Percentiles rank a stretch among this genome's conserved stretches.
Evolutionary conservation across 2,113 vertebrate species (phyloP).

Genomic region (Bos indicus): DNA sequence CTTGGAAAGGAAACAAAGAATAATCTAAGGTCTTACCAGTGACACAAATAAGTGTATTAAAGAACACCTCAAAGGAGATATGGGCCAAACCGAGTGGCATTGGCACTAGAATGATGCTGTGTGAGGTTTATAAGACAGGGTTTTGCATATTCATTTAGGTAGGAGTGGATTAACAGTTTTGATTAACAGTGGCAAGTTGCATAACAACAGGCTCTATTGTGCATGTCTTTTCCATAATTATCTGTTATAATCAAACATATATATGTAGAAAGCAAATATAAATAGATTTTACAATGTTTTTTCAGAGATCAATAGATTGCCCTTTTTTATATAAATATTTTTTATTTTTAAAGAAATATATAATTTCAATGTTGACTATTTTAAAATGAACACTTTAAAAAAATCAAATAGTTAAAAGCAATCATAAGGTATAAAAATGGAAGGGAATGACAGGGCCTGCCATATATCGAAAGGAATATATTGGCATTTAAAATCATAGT

Average conservation of each 20-base stretch:
- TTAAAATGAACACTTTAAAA: not conserved
- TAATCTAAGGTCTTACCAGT: not conserved
- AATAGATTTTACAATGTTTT: not conserved
- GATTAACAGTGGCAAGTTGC: not conserved
- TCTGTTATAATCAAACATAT: not conserved
- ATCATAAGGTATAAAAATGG: not conserved
- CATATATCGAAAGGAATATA: not conserved
- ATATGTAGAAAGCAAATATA: not conserved
- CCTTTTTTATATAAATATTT: not conserved
- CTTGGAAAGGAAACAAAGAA: not conserved
- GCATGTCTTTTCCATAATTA: not conserved
- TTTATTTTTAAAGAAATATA: not conserved
- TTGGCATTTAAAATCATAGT: not conserved
- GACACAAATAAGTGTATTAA: not conserved
- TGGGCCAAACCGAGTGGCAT: not conserved
- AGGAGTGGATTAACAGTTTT: not conserved
- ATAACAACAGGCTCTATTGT: not conserved
- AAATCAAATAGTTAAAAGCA: not conserved
- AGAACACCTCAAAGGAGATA: not conserved
- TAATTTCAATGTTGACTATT: not conserved
- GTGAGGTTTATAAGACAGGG: not conserved
- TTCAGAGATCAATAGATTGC: not conserved
- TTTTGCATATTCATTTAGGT: not conserved
- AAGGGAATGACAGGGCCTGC: not conserved
- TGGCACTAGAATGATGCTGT: not conserved